Evolutionary conservation across 2,888 invertebrate species (phyloP).

Genomic region (Homarus gammarus): DNA sequence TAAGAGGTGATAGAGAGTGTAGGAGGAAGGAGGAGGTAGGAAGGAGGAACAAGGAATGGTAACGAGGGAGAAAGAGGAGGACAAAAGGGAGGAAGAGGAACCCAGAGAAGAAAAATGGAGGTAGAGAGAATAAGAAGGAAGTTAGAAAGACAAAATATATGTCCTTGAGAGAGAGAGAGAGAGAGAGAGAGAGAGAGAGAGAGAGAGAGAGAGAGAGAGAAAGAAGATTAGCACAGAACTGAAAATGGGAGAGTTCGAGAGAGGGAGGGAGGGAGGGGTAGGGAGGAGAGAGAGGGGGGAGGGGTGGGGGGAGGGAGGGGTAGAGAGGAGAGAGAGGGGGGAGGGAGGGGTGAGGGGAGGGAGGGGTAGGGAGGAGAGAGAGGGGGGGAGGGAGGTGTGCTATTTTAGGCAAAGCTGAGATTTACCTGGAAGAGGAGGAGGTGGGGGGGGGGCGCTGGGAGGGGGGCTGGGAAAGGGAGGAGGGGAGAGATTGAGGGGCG

Average conservation of each 20-base stretch:
- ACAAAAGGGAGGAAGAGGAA: background rate
- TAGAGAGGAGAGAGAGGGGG: background rate
- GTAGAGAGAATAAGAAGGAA: background rate
- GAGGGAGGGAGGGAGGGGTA: slow-evolving; percentile 5
- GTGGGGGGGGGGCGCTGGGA: background rate
- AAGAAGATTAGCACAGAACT: background rate
- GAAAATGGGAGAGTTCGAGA: slow-evolving; percentile 17
- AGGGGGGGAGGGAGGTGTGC: background rate
- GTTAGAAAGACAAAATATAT: background rate
- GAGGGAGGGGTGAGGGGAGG: background rate
- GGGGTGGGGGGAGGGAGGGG: background rate
- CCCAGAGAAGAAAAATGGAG: background rate
- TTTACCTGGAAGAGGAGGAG: background rate
- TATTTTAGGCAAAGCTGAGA: too few relatives aligned
- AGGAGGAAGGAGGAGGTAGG: background rate
- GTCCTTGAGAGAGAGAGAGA: background rate
- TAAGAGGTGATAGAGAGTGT: too few relatives aligned
- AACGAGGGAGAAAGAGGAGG: slow-evolving; percentile 20
- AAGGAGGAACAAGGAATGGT: background rate
- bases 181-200: background rate
- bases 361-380: background rate
- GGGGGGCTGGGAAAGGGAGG: background rate
- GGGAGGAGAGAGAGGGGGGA: background rate
- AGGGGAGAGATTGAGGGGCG: background rate
- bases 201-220: background rate